These are phyloP conservation scores for Hypomecis punctinalis DNA, from an alignment of 2,888 invertebrate species.

Conservation along the genomic window DNA sequence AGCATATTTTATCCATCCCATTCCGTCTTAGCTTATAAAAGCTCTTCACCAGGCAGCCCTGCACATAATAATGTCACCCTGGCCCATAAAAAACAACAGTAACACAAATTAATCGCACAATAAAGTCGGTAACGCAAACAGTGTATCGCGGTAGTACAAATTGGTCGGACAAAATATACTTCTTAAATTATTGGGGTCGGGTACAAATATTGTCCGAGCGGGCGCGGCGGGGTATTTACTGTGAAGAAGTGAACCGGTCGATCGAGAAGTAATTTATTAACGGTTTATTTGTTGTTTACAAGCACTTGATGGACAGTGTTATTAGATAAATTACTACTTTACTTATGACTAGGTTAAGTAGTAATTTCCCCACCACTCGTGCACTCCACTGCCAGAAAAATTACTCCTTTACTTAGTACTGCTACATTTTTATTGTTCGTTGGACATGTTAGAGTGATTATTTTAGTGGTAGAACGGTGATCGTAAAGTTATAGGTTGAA, in stretches of 20 bases:
- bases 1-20: too few species aligned
- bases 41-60: background rate
- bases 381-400: too few species aligned
- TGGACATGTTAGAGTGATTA: too few species aligned
- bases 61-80: slow-evolving; percentile 11
- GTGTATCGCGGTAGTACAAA: slow-evolving; percentile 56
- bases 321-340: too few species aligned
- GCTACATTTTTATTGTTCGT: too few species aligned
- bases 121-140: slow-evolving; percentile 51
- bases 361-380: too few species aligned
- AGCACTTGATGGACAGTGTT: too few species aligned
- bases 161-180: slow-evolving; percentile 63
- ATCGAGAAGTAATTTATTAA: slow-evolving; percentile 4
- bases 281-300: background rate
- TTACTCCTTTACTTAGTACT: too few species aligned
- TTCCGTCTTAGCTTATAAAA: background rate
- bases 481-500: too few species aligned
- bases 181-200: slow-evolving; percentile 70
- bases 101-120: slow-evolving; percentile 56
- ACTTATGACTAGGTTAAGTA: too few species aligned
- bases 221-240: slow-evolving; percentile 50
- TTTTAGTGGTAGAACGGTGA: too few species aligned
- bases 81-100: slow-evolving; percentile 49
- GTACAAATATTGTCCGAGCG: slow-evolving; percentile 61
- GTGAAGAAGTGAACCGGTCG: slow-evolving; percentile 28